phyloP scores from a whole-genome alignment of 2,888 invertebrate genomes.

The Plagodis pulveraria region DNA sequence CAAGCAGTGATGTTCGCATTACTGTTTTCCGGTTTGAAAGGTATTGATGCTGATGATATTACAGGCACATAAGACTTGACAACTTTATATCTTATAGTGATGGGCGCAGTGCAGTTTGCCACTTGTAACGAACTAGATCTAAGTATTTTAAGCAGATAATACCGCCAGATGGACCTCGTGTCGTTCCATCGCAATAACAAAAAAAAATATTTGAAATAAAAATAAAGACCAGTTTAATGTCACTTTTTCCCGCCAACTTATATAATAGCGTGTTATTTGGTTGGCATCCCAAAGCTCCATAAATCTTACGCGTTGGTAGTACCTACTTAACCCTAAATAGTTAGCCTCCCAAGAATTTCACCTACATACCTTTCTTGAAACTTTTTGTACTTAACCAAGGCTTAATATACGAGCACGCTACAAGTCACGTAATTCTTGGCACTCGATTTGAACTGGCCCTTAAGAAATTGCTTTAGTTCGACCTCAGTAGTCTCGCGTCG shows the following conservation, averaged over 20 bases:
- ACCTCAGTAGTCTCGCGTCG: conserved; percentile 60
- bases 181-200: background rate
- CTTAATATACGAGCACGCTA: conserved; percentile 56
- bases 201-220: background rate
- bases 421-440: conserved; percentile 62
- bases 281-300: conserved; percentile 6
- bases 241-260: background rate
- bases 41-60: no score
- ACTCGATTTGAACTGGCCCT: conserved; percentile 64
- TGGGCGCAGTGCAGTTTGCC: no score
- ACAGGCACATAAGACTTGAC: no score
- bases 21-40: no score
- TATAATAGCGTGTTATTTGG: background rate
- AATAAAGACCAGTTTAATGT: background rate
- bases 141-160: no score
- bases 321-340: conserved; percentile 23
- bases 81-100: no score
- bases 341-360: conserved; percentile 25
- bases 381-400: conserved; percentile 49
- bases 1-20: no score
- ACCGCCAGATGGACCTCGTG: no score
- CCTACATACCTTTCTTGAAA: conserved; percentile 31
- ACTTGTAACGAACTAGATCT: no score
- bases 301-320: conserved; percentile 1
- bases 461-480: conserved; percentile 71